These are phyloP conservation scores for Elephas maximus DNA, from an alignment of 2,113 vertebrate genomes.

Conservation along the genomic window DNA sequence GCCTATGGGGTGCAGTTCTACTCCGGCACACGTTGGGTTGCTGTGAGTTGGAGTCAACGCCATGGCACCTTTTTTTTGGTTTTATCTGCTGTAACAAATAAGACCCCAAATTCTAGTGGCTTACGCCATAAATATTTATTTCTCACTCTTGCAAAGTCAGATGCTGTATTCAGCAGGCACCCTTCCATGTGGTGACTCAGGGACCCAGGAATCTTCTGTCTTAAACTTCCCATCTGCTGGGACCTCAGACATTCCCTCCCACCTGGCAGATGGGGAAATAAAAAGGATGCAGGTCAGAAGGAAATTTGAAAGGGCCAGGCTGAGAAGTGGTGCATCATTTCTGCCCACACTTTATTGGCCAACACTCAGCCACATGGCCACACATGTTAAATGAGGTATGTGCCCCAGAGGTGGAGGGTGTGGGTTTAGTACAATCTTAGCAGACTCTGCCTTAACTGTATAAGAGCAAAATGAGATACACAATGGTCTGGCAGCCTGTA, in stretches of 20 bases:
- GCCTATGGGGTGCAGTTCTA: no score
- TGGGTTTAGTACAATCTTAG: background rate
- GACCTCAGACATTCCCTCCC: background rate
- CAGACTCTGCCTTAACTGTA: background rate
- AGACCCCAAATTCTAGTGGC: background rate
- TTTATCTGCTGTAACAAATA: background rate
- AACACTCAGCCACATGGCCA: background rate
- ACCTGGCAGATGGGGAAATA: background rate
- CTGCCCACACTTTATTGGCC: background rate
- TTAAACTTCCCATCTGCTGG: background rate
- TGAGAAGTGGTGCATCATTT: background rate
- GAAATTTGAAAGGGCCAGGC: background rate
- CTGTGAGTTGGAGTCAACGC: no score
- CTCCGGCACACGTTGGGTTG: no score
- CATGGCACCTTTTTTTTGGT: no score
- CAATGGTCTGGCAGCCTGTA: background rate
- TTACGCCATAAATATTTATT: background rate
- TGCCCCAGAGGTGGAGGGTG: background rate
- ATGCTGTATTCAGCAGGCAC: background rate
- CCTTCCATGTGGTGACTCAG: background rate
- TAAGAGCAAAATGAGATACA: background rate
- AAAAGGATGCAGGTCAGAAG: background rate
- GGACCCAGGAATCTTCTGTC: background rate
- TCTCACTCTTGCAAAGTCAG: background rate
- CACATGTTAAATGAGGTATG: background rate